Evolutionary conservation across 2,797 vertebrate species (phyloP), one percentile per base, ranked within the genome.

Genomic region (Caiman crocodilus): DNA sequence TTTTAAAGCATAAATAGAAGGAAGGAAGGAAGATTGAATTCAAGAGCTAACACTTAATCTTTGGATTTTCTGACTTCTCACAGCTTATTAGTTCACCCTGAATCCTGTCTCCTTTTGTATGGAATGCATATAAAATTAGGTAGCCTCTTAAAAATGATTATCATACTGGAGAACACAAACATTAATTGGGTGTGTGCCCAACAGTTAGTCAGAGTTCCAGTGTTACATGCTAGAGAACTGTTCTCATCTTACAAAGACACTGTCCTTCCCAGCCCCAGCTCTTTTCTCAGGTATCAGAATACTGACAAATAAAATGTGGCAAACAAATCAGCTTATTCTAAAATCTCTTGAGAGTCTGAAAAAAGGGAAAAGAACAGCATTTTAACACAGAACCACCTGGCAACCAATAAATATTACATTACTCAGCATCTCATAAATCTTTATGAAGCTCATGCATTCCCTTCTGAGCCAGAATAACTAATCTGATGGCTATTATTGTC

Each of bases 401-500:
- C 50, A 67, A 26, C 42, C 50, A 15, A 89, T 55, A 83, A 63
- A 77, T 82, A 85, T 83, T 74, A 42, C 23, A 10, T 84, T 63
- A 17, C 60, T 78, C 35, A 69, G 42, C 59, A 15, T 83, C 85
- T 94, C 69, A 14, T 92, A 86, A 78, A 93, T 93, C 82, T 93
- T 85, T 79, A 7, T 30, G 42, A 84, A 90, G 83, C 82, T 83
- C 32, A 28, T 88, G 85, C 77, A 28, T 95, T 95, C 78, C 71
- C 60, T 85, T 83, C 71, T 56, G 91, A 95, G 82, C 86, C 58
- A 14, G 82, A 95, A 69, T 80, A 88, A 85, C 90, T 82, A 82
- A 96, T 71, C 88, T 20, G 82, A 76, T 90, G 86, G 67, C 85
- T 88, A 63, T 42, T 91, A 87, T 79, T 85, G 87, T 82, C 85